Base-by-base conservation (phyloP, 2,888 invertebrate genomes). In the Aphodius granarius region DNA sequence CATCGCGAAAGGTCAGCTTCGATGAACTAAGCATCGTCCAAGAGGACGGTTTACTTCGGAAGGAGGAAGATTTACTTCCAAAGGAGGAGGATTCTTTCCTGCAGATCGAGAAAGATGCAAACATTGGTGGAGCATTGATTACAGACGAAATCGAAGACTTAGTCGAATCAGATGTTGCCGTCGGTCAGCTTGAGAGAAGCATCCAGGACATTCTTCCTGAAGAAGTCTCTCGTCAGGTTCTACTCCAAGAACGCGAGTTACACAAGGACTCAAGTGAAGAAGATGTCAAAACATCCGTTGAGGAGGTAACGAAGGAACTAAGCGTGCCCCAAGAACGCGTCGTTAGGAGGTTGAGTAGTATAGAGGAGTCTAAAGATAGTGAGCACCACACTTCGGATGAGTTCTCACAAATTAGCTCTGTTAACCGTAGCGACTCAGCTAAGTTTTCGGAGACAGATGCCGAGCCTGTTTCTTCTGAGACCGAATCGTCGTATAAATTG, bases 381-480 rank as follows among this genome's bases (percentile, higher is more conserved):
- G 68, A 68, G n/a, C 20, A 22, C 21, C 68, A 68, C 62, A 74
- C 80, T n/a, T 80, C 81, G 1, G 82, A 82, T 63, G 82, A 81
- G 63, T 73, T 80, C 74, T 81, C 81, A 0, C 80, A 80, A 73
- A 66, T 81, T 64, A 82, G 81, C 76, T 81, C 80, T 5, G 65
- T 72, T 17, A 72, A 76, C 19, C 79, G 78, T 65, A 84, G 82
- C 74, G 83, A 83, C 75, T 84, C 83, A 17, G 78, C 81, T n/a
- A 84, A 83, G 75, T 81, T 82, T 72, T 84, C 83, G 0, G 86
- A 85, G 80, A 84, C 84, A 13, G 85, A 86, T 78, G 81, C 80
- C 15, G 86, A 86, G 78, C 84, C 84, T 5, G 80, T 83, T 20
- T 86, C 85, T 4, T 86, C 86, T 18, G 85, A 85, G 80, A 86